Percentiles rank a stretch among this genome's conserved stretches.
phyloP scores from a whole-genome alignment of 2,888 invertebrate genomes.

The Panzeria rudis region DNA sequence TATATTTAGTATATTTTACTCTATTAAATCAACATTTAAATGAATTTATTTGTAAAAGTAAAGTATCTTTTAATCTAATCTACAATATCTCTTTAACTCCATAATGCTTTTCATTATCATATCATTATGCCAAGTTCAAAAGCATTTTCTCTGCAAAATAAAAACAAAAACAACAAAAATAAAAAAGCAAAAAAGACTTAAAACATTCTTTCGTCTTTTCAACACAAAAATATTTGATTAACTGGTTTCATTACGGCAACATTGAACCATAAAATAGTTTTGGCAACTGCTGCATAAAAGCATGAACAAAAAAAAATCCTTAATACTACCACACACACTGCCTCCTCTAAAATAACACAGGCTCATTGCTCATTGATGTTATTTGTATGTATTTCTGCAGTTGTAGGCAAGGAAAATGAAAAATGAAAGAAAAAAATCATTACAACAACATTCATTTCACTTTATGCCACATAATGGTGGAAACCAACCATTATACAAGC shows the following conservation, averaged over 20 bases:
- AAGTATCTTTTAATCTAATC: constrained; percentile 65
- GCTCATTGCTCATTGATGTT: constrained; percentile 54
- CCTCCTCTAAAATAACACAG: constrained; percentile 12
- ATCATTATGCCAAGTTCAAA: constrained; percentile 65
- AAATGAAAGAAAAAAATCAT: neutral
- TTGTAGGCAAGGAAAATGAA: constrained; percentile 17
- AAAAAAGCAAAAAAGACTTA: neutral
- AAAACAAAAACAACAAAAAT: neutral
- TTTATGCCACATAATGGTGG: constrained; percentile 45
- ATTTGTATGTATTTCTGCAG: constrained; percentile 37
- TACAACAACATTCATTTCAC: constrained; percentile 64
- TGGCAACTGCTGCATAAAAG: constrained; percentile 46
- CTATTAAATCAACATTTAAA: constrained; percentile 38
- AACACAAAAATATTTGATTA: constrained; percentile 65
- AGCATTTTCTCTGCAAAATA: constrained; percentile 36
- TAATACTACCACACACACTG: constrained; percentile 59
- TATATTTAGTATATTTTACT: neutral
- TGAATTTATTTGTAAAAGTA: constrained; percentile 47
- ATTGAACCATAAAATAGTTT: constrained; percentile 63
- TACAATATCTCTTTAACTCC: constrained; percentile 56
- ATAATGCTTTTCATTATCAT: constrained; percentile 69
- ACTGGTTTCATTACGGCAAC: constrained; percentile 67
- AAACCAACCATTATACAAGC: constrained; percentile 36
- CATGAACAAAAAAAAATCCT: neutral
- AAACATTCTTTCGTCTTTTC: constrained; percentile 64